Conservation (phyloP, 2,113 vertebrate species). For the Marmota monax region DNA sequence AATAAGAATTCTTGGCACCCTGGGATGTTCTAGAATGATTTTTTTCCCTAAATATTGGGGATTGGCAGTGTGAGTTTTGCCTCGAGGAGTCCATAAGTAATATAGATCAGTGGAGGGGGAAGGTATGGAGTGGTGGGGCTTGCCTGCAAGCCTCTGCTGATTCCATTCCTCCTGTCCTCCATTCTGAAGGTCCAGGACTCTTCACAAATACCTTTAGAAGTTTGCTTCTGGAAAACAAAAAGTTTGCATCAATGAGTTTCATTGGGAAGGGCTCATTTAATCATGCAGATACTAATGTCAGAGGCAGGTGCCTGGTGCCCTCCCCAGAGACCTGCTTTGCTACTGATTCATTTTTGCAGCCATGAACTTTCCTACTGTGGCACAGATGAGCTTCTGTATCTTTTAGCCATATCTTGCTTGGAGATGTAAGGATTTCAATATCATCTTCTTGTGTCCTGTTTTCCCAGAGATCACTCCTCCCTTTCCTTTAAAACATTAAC, state of each 20-base stretch:
- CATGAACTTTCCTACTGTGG: not conserved
- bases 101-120: not conserved
- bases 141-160: not conserved
- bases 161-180: not conserved
- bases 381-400: not conserved
- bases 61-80: not conserved
- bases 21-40: not conserved
- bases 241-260: not conserved
- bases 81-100: not conserved
- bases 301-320: not conserved
- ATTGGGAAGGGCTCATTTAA: not conserved
- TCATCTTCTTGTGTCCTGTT: not conserved
- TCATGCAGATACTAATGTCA: not conserved
- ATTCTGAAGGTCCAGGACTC: not conserved
- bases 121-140: not conserved
- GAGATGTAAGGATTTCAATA: slow-evolving; percentile 47
- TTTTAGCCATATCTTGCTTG: slow-evolving; percentile 12
- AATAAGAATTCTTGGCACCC: not conserved
- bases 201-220: not conserved
- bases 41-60: not conserved
- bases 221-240: not conserved
- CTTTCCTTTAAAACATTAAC: not conserved
- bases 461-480: not conserved
- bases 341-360: not conserved
- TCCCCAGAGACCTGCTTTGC: not conserved